Evolutionary conservation across 2,888 invertebrate genomes (phyloP).

Genomic region (Agonopterix subpropinquella): DNA sequence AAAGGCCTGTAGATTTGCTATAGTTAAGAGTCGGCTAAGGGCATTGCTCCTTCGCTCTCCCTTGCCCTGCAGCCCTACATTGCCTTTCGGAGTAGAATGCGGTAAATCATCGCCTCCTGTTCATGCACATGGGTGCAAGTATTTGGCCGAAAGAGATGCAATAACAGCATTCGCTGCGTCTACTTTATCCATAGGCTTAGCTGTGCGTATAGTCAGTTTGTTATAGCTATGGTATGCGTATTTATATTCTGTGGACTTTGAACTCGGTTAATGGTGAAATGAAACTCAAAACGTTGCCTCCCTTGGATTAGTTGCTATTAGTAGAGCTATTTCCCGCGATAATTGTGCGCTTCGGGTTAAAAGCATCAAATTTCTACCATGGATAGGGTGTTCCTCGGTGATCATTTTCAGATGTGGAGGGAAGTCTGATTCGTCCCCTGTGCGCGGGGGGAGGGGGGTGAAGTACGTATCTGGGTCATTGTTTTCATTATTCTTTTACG

Average conservation of each 20-base stretch:
- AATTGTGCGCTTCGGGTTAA: too few species aligned
- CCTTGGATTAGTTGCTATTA: constrained; percentile 41
- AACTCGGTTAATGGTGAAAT: constrained; percentile 66
- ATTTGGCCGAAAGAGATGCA: constrained; percentile 65
- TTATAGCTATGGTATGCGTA: constrained; percentile 40
- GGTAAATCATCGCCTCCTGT: constrained; percentile 48
- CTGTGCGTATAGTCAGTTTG: constrained; percentile 57
- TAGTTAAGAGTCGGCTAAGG: constrained; percentile 59
- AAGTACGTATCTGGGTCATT: too few species aligned
- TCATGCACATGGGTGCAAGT: constrained; percentile 38
- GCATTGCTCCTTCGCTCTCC: constrained; percentile 72
- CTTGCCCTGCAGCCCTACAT: constrained; percentile 74
- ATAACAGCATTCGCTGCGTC: constrained; percentile 44
- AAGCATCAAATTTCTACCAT: too few species aligned
- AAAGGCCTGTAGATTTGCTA: constrained; percentile 61
- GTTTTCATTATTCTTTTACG: too few species aligned
- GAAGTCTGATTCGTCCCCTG: too few species aligned
- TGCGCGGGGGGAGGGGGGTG: too few species aligned
- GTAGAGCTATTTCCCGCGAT: too few species aligned
- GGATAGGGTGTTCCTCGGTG: too few species aligned
- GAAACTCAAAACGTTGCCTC: constrained; percentile 45
- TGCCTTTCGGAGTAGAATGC: constrained; percentile 55
- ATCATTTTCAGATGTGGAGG: too few species aligned
- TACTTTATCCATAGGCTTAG: constrained; percentile 53
- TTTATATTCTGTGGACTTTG: constrained; percentile 67